phyloP scores from a whole-genome alignment of 2,888 invertebrate genomes.

The Troides helena region DNA sequence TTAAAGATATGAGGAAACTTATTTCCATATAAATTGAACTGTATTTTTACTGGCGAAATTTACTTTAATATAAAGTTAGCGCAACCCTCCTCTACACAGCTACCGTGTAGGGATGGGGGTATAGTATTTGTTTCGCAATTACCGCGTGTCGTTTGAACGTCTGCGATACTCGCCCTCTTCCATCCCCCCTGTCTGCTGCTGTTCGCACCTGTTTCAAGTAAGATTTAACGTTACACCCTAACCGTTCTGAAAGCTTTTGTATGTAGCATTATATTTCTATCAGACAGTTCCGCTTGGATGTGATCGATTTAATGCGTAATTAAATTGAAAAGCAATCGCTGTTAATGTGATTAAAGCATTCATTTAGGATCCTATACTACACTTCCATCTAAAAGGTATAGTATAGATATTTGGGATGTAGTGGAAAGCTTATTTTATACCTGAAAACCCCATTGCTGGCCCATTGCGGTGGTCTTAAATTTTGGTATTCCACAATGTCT shows the following conservation, averaged over 20 bases:
- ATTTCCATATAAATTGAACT: slow-evolving; percentile 18
- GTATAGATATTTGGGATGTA: too few relatives aligned
- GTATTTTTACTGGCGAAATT: slow-evolving; percentile 15
- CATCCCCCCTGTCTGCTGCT: background rate
- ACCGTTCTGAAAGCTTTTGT: slow-evolving; percentile 18
- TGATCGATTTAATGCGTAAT: background rate
- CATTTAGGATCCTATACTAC: too few relatives aligned
- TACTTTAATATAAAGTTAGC: background rate
- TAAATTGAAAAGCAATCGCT: background rate
- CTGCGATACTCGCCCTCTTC: background rate
- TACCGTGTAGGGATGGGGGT: background rate
- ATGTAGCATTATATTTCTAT: slow-evolving; percentile 1
- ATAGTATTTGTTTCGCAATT: slow-evolving; percentile 19
- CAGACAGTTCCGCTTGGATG: background rate
- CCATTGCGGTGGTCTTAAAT: too few relatives aligned
- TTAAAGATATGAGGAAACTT: background rate
- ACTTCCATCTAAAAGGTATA: too few relatives aligned
- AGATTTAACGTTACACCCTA: slow-evolving; percentile 9
- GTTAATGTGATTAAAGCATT: background rate
- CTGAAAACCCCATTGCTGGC: too few relatives aligned
- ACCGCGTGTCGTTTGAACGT: slow-evolving; percentile 23
- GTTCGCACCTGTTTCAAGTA: slow-evolving; percentile 16
- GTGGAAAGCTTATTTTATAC: too few relatives aligned
- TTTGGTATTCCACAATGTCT: too few relatives aligned
- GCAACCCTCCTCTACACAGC: background rate